Conservation (phyloP, 1,140 invertebrate species). For the Ctenoplectra terminalis region DNA sequence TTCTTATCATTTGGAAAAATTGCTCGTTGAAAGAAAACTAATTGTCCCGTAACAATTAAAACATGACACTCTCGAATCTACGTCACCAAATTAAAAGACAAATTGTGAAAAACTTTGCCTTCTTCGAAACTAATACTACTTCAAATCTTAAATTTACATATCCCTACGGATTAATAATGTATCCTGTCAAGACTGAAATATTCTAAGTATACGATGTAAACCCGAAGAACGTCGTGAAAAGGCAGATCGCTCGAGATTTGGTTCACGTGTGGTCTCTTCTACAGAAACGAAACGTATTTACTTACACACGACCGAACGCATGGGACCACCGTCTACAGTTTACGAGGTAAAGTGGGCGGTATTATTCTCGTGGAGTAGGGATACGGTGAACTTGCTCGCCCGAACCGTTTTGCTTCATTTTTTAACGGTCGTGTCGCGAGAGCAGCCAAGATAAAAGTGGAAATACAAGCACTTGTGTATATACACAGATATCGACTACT, state of each 20-base stretch:
- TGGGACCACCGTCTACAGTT: neutral
- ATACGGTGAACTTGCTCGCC: conserved; percentile 39
- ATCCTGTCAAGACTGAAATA: too few species aligned
- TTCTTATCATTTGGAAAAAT: neutral
- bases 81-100: too few species aligned
- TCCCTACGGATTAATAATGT: too few species aligned
- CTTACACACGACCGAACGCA: neutral
- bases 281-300: conserved; percentile 18
- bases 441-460: conserved; percentile 19
- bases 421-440: conserved; percentile 61
- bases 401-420: conserved; percentile 60
- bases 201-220: neutral
- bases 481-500: neutral
- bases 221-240: too few species aligned
- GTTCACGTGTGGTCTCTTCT: conserved; percentile 20
- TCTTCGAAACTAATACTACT: too few species aligned
- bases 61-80: neutral
- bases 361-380: conserved; percentile 33
- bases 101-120: too few species aligned
- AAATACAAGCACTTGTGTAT: neutral
- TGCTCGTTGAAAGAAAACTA: neutral
- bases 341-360: conserved; percentile 39
- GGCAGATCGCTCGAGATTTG: neutral
- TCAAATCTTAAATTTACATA: too few species aligned
- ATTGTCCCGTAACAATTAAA: neutral